phyloP scores from a whole-genome alignment of 2,888 invertebrate genomes.

The Rhagonycha fulva region DNA sequence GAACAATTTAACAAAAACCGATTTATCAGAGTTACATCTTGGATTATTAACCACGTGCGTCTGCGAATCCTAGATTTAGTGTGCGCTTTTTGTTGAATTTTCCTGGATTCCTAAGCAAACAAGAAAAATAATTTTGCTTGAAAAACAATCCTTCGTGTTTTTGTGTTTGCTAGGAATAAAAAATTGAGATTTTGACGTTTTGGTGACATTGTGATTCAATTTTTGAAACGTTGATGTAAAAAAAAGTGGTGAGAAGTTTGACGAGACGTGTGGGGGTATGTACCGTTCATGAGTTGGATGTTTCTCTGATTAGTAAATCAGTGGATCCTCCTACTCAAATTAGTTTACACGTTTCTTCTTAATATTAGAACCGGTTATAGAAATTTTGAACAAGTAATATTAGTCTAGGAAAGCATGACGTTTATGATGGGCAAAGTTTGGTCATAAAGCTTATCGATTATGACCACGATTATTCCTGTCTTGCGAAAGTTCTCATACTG shows the following conservation, averaged over 20 bases:
- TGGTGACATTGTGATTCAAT: background rate
- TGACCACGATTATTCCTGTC: slow-evolving; percentile 32
- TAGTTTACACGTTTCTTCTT: background rate
- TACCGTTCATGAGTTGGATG: background rate
- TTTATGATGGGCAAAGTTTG: slow-evolving; percentile 34
- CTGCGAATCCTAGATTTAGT: too few relatives aligned
- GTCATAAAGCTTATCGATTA: slow-evolving; percentile 40
- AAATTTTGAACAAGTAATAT: slow-evolving; percentile 21
- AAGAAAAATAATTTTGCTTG: background rate
- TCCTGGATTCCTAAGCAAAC: background rate
- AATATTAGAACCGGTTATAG: slow-evolving; percentile 11
- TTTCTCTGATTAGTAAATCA: background rate
- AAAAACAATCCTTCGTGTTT: too few relatives aligned
- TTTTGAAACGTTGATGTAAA: background rate
- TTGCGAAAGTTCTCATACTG: slow-evolving; percentile 16
- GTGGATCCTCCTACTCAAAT: background rate
- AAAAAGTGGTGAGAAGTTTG: background rate
- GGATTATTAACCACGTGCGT: too few relatives aligned
- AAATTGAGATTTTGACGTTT: background rate
- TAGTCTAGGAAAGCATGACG: slow-evolving; percentile 18
- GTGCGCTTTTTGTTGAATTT: background rate
- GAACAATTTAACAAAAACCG: too few relatives aligned
- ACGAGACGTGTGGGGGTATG: background rate
- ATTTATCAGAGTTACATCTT: background rate
- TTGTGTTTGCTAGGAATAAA: background rate